These are phyloP conservation scores for Dasyprocta punctata DNA, from an alignment of 2,113 vertebrate species.

Conservation along the genomic window DNA sequence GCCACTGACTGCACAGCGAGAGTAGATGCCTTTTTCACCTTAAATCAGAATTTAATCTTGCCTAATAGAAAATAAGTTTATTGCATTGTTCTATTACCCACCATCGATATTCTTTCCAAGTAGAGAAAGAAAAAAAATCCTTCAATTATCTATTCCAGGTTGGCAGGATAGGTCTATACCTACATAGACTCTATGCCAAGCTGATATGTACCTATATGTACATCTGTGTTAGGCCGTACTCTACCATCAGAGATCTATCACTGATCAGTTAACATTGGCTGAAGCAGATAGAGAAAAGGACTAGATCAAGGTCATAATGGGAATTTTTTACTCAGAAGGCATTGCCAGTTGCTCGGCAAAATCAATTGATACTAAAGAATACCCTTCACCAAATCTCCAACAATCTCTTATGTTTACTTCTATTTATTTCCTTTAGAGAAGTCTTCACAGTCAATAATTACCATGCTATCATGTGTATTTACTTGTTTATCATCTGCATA, in stretches of 20 bases:
- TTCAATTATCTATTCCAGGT: not conserved
- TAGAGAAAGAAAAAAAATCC: not conserved
- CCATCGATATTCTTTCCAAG: not conserved
- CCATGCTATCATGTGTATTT: not conserved
- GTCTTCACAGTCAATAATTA: not conserved
- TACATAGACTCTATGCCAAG: not conserved
- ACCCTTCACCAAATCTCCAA: not conserved
- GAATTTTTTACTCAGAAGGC: not conserved
- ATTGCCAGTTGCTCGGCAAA: not conserved
- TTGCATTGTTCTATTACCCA: not conserved
- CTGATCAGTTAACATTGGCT: not conserved
- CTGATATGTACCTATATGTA: not conserved
- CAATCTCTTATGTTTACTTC: not conserved
- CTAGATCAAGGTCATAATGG: not conserved
- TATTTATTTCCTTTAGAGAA: not conserved
- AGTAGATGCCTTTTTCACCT: not conserved
- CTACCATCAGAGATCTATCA: not conserved
- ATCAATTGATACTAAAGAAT: conserved; percentile 18
- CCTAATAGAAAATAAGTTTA: not conserved
- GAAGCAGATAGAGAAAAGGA: not conserved
- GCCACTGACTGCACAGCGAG: not conserved
- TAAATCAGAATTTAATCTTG: not conserved
- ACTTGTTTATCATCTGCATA: not conserved
- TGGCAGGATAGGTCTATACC: not conserved
- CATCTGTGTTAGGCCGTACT: not conserved